Conservation (phyloP, 2,888 invertebrate species). For the Baronia brevicornis region DNA sequence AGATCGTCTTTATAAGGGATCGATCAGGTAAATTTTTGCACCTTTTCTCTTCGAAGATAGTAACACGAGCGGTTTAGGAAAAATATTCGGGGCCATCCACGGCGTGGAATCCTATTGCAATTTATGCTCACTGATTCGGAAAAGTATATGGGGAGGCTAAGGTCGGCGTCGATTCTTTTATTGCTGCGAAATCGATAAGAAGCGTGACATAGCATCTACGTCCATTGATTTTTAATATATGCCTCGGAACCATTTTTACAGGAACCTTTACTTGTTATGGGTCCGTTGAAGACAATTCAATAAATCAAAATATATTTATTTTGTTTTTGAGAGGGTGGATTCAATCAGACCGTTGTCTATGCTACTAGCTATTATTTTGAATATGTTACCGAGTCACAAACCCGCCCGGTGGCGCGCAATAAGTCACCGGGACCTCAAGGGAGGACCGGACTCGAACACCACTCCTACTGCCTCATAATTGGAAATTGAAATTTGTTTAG, state of each 20-base stretch:
- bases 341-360: conserved; percentile 42
- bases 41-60: conserved; percentile 42
- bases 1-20: conserved; percentile 43
- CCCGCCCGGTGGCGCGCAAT: conserved; percentile 48
- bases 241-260: conserved; percentile 32
- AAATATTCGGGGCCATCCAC: conserved; percentile 60
- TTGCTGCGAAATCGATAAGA: conserved; percentile 66
- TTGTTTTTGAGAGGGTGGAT: conserved; percentile 42
- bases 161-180: conserved; percentile 65
- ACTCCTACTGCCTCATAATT: conserved; percentile 60
- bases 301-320: conserved; percentile 38
- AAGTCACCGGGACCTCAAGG: conserved; percentile 59
- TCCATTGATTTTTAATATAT: conserved; percentile 31
- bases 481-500: conserved; percentile 75
- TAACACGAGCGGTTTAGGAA: conserved; percentile 43
- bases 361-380: conserved; percentile 59
- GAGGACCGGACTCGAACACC: conserved; percentile 38
- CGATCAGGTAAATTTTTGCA: conserved; percentile 62
- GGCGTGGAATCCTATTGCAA: conserved; percentile 70
- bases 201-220: conserved; percentile 44
- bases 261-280: conserved; percentile 12
- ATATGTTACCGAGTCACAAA: conserved; percentile 57
- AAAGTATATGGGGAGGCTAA: conserved; percentile 67
- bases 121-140: conserved; percentile 70
- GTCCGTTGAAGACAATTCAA: conserved; percentile 10